Conservation (phyloP, 2,113 vertebrate genomes). For the Pelusios castaneus region DNA sequence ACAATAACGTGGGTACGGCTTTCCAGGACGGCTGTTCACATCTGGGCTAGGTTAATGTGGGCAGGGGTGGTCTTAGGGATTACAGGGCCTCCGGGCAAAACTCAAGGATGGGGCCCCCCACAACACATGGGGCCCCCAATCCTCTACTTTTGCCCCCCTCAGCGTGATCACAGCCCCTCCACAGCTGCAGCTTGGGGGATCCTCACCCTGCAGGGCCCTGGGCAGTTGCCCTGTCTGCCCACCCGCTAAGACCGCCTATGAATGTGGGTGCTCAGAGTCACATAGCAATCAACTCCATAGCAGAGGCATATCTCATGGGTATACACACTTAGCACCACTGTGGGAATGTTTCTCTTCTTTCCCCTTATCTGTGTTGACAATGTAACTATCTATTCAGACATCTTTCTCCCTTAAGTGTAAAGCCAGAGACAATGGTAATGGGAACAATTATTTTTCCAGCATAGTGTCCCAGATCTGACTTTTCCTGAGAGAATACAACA, state of each 20-base stretch:
- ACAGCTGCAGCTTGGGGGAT: too few species aligned
- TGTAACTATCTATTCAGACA: slow-evolving; percentile 53
- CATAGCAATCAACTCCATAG: not conserved
- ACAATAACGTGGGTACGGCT: not conserved
- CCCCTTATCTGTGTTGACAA: slow-evolving; percentile 53
- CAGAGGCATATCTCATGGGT: not conserved
- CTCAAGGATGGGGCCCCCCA: too few species aligned
- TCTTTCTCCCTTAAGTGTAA: slow-evolving; percentile 62
- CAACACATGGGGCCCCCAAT: too few species aligned
- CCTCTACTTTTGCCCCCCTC: too few species aligned
- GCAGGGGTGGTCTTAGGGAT: too few species aligned
- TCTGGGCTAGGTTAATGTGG: not conserved
- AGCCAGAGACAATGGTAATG: slow-evolving; percentile 37
- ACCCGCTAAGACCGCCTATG: too few species aligned
- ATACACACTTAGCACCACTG: slow-evolving; percentile 32
- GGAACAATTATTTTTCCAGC: slow-evolving; percentile 49
- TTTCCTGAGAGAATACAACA: slow-evolving; percentile 42
- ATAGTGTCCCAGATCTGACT: slow-evolving; percentile 64
- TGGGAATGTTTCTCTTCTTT: slow-evolving; percentile 43
- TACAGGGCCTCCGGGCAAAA: too few species aligned
- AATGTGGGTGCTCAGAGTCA: not conserved
- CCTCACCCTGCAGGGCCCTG: too few species aligned
- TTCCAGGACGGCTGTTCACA: not conserved
- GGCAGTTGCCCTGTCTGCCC: too few species aligned
- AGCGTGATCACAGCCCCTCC: too few species aligned